Conservation (phyloP, 2,113 vertebrate genomes). For the Dermatemys mawii region DNA sequence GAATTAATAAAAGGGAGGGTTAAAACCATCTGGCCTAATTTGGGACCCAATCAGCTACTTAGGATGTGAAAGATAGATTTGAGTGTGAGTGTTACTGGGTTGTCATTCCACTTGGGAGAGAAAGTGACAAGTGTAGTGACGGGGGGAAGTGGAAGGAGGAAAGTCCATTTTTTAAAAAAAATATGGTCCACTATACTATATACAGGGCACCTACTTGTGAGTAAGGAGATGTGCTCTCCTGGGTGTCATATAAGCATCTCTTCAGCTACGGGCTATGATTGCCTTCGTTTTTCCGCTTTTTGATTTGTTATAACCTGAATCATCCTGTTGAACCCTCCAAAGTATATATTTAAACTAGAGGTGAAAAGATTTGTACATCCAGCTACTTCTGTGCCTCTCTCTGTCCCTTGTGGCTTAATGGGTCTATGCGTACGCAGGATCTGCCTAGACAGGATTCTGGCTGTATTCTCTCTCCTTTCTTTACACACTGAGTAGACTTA, state of each 20-base stretch:
- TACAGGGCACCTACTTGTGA: not conserved
- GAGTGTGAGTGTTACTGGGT: not conserved
- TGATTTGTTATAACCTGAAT: not conserved
- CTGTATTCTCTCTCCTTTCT: not conserved
- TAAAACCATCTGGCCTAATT: not conserved
- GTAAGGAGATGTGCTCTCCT: not conserved
- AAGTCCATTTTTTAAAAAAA: not conserved
- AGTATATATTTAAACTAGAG: not conserved
- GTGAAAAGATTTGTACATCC: not conserved
- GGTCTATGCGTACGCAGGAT: not conserved
- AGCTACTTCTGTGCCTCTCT: not conserved
- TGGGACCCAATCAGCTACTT: not conserved
- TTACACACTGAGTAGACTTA: not conserved
- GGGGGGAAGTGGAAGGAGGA: not conserved
- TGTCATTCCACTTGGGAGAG: not conserved
- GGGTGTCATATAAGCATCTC: not conserved
- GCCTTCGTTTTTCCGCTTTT: not conserved
- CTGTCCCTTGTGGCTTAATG: not conserved
- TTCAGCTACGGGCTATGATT: not conserved
- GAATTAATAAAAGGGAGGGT: not conserved
- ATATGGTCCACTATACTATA: not conserved
- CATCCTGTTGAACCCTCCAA: not conserved
- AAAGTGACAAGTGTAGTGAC: not conserved
- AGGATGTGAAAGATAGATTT: not conserved
- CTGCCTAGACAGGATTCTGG: not conserved